A percentile compares a stretch with the other conserved stretches of the same genome.
These are phyloP conservation scores for Cirrhinus mrigala DNA, from an alignment of 2,797 vertebrate species.

Conservation along the genomic window DNA sequence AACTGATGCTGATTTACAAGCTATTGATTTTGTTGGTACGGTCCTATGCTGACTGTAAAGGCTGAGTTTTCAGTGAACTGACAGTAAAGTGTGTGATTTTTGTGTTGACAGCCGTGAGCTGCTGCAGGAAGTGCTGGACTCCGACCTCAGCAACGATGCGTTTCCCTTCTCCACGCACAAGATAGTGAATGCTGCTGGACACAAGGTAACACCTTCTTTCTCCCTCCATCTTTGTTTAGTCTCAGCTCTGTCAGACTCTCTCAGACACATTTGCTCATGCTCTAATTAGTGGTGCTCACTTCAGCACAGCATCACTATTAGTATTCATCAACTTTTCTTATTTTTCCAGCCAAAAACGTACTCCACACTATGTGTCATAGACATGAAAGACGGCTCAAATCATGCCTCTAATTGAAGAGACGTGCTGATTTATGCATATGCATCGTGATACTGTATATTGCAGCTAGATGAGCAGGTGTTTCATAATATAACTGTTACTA, in stretches of 20 bases:
- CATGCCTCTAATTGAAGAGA: neutral
- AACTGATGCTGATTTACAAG: neutral
- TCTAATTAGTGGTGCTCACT: neutral
- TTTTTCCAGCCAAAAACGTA: neutral
- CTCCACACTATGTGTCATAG: neutral
- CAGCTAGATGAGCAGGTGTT: neutral
- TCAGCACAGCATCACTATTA: neutral
- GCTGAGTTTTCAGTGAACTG: neutral
- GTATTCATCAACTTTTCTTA: neutral
- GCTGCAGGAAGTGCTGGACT: conserved; percentile 89
- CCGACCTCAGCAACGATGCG: conserved; percentile 88
- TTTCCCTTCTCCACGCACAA: conserved; percentile 96
- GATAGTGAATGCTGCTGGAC: conserved; percentile 83
- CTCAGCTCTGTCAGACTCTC: neutral
- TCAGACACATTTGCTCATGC: neutral
- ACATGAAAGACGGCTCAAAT: neutral
- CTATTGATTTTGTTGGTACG: neutral
- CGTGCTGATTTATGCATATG: neutral
- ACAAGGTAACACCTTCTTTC: conserved; percentile 77
- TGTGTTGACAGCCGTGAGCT: conserved; percentile 80
- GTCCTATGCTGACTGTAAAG: neutral
- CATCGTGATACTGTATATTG: neutral
- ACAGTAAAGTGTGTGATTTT: neutral
- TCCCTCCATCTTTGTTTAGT: neutral
- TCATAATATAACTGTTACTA: no score